Conservation (phyloP, 2,888 invertebrate species). For the Thymelicus acteon region DNA sequence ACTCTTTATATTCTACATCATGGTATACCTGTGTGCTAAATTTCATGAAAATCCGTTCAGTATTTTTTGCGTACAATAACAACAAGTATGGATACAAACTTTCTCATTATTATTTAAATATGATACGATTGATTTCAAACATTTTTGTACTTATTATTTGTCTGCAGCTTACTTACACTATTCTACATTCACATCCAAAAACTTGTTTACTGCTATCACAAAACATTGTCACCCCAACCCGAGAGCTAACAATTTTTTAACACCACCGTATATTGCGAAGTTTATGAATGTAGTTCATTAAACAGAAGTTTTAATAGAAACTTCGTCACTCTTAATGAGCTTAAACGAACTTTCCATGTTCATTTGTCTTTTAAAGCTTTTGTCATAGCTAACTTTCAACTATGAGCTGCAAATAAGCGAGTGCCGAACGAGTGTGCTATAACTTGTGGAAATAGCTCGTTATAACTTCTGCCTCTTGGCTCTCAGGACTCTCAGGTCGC, state of each 20-base stretch:
- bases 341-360: slow-evolving; percentile 4
- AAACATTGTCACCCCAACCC: no score
- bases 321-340: slow-evolving; percentile 9
- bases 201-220: no score
- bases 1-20: no score
- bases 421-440: slow-evolving; percentile 14
- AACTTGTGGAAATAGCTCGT: slow-evolving; percentile 34
- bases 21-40: no score
- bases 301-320: slow-evolving; percentile 4
- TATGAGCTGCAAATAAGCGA: slow-evolving; percentile 23
- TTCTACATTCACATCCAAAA: no score
- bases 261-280: not conserved
- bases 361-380: slow-evolving; percentile 21
- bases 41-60: no score
- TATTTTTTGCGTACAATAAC: no score
- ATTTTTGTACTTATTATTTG: no score
- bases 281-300: slow-evolving; percentile 1
- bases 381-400: slow-evolving; percentile 8
- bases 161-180: no score
- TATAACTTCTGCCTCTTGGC: slow-evolving; percentile 22
- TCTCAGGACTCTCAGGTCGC: not conserved
- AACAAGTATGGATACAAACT: no score
- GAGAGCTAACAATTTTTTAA: not conserved
- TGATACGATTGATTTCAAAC: no score
- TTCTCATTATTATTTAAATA: no score